Evolutionary conservation across 2,797 vertebrate species (phyloP), one percentile per base, ranked within the genome.

Genomic region (Myotis pilosus): DNA sequence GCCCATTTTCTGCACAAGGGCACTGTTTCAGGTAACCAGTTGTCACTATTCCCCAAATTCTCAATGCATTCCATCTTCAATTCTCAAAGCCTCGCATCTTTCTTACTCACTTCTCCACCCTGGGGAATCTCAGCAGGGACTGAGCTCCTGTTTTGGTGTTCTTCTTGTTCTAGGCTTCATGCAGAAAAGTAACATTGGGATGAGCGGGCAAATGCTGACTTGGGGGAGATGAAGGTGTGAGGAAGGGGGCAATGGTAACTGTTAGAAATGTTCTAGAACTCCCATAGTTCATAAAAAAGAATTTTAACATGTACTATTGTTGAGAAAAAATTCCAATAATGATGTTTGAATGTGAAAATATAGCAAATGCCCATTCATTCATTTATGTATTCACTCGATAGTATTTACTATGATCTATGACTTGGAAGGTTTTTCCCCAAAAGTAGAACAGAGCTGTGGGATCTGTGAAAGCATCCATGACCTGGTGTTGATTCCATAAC

Each of bases 201-300:
- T 36, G 5, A 81, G 6, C n/a, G 0, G 44, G n/a, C 28, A 44
- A 66, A 53, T 69, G 36, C 60, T 49, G 30, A 36, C 16, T 22
- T 69, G 66, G 15, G 8, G 20, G 6, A 3, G 2, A 3, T 13
- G 3, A 4, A 20, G 0, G 8, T 33, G 23, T 1, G 11, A 22
- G 12, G 6, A 66, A 57, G 30, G 30, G 6, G 13, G 30, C 30
- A 49, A 9, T 33, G 68, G 4, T 44, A 33, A 89, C 41, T 28
- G 33, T 84, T 3, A 82, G 5, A 71, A 62, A 91, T 60, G 5
- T 83, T 68, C 17, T 64, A 41, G 28, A 95, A 49, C 44, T 55
- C 25, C 3, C 22, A 41, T 6, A 41, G 41, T 80, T 84, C 36
- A 80, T 78, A 22, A 87, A 49, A 74, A 55, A 85, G 15, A 57